phyloP scores from a whole-genome alignment of 2,797 vertebrate species.

The Tadarida brasiliensis region DNA sequence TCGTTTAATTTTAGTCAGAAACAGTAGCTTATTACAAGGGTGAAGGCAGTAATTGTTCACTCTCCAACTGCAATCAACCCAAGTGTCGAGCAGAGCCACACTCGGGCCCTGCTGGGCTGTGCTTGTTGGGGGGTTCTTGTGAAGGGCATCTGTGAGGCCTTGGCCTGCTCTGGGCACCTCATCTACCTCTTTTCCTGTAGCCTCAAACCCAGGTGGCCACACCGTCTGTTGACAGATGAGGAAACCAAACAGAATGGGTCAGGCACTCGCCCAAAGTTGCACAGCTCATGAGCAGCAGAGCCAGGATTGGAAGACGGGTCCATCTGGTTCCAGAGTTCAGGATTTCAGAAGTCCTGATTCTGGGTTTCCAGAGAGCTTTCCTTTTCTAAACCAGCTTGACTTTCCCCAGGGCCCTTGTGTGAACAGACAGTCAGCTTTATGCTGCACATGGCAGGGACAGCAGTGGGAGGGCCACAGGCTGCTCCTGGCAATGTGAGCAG shows the following conservation, averaged over 20 bases:
- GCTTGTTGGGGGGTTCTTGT: background rate
- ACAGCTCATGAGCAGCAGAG: background rate
- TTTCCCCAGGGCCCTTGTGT: background rate
- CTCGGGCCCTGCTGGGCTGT: background rate
- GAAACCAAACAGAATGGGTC: background rate
- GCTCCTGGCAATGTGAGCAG: background rate
- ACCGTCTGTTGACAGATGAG: background rate
- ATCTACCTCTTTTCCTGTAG: background rate
- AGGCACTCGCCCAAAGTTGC: background rate
- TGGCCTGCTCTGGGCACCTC: background rate
- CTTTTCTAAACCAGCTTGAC: constrained; percentile 44
- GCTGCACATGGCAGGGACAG: background rate
- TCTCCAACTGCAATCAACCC: background rate
- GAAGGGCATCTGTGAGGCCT: background rate
- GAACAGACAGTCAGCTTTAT: background rate
- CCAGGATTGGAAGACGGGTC: background rate
- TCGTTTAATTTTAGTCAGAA: constrained; percentile 39
- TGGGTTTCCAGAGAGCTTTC: background rate
- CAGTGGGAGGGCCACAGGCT: background rate
- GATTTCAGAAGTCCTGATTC: background rate
- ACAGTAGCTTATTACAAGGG: background rate
- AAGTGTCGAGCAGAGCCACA: background rate
- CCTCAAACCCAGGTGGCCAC: background rate
- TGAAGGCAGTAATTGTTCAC: background rate
- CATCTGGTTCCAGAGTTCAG: background rate